phyloP scores from a whole-genome alignment of 2,888 invertebrate genomes.

The Craniophora ligustri region DNA sequence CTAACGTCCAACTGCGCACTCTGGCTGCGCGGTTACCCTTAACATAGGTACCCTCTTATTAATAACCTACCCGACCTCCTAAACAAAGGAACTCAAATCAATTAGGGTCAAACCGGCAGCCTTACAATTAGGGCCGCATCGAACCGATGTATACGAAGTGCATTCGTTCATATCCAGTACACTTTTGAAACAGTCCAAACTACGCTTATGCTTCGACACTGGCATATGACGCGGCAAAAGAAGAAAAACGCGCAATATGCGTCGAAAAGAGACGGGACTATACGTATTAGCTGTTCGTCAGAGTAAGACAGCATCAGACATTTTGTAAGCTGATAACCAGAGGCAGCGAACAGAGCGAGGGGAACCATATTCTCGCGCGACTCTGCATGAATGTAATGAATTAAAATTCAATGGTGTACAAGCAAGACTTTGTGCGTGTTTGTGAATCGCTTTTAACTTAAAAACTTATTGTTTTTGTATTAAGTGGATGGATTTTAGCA shows the following conservation, averaged over 20 bases:
- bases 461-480: slow-evolving; percentile 64
- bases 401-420: slow-evolving; percentile 84
- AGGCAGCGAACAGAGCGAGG: slow-evolving; percentile 85
- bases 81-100: slow-evolving; percentile 84
- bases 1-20: slow-evolving; percentile 79
- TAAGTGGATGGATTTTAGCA: slow-evolving; percentile 36
- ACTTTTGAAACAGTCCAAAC: slow-evolving; percentile 74
- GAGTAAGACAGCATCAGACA: slow-evolving; percentile 82
- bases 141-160: slow-evolving; percentile 59
- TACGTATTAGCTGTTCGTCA: slow-evolving; percentile 72
- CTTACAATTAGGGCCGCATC: slow-evolving; percentile 56
- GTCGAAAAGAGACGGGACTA: slow-evolving; percentile 79
- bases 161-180: slow-evolving; percentile 62
- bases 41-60: slow-evolving; percentile 76
- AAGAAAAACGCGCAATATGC: slow-evolving; percentile 88
- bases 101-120: slow-evolving; percentile 72
- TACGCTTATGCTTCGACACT: slow-evolving; percentile 77
- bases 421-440: slow-evolving; percentile 72
- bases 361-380: slow-evolving; percentile 87
- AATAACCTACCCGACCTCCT: slow-evolving; percentile 78
- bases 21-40: slow-evolving; percentile 80
- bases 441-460: slow-evolving; percentile 71
- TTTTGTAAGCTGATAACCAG: slow-evolving; percentile 89
- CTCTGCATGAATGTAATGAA: slow-evolving; percentile 87
- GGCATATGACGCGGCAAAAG: slow-evolving; percentile 87